phyloP scores from a whole-genome alignment of 2,888 invertebrate genomes.

The Zaprionus obscuricornis region DNA sequence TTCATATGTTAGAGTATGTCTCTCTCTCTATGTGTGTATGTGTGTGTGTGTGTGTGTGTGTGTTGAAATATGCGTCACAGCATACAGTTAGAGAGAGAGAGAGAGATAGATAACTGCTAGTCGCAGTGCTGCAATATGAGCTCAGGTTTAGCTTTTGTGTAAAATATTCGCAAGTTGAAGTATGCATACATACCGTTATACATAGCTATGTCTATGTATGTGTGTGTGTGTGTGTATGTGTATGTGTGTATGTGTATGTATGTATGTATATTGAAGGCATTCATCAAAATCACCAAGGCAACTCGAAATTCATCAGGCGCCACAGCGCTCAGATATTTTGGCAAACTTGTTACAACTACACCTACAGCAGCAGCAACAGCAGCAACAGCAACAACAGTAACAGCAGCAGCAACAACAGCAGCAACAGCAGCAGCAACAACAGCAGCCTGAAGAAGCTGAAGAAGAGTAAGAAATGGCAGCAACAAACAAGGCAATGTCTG shows the following conservation, averaged over 20 bases:
- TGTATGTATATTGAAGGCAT: conserved; percentile 62
- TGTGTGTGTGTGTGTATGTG: conserved; percentile 13
- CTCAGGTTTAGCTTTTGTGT: conserved; percentile 50
- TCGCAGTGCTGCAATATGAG: conserved; percentile 58
- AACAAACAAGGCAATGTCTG: conserved; percentile 37
- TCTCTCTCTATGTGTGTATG: no score
- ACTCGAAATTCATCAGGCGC: conserved; percentile 62
- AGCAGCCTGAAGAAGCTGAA: not conserved
- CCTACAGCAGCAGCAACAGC: conserved; percentile 18
- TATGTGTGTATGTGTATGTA: conserved; percentile 6
- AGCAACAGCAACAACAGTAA: conserved; percentile 15
- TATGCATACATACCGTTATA: not conserved
- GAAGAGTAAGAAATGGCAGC: not conserved
- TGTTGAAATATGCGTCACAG: conserved; percentile 23
- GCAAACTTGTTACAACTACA: conserved; percentile 56
- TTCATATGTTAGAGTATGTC: no score
- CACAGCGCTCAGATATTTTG: conserved; percentile 57
- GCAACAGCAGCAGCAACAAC: not conserved
- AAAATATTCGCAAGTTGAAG: conserved; percentile 20
- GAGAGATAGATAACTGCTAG: conserved; percentile 22
- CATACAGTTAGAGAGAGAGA: conserved; percentile 7
- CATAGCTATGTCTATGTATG: conserved; percentile 6
- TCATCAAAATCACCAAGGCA: conserved; percentile 74
- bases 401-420: conserved; percentile 25
- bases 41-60: no score